Evolutionary conservation across 2,888 invertebrate genomes (phyloP).

Genomic region (Silvanus unidentatus): DNA sequence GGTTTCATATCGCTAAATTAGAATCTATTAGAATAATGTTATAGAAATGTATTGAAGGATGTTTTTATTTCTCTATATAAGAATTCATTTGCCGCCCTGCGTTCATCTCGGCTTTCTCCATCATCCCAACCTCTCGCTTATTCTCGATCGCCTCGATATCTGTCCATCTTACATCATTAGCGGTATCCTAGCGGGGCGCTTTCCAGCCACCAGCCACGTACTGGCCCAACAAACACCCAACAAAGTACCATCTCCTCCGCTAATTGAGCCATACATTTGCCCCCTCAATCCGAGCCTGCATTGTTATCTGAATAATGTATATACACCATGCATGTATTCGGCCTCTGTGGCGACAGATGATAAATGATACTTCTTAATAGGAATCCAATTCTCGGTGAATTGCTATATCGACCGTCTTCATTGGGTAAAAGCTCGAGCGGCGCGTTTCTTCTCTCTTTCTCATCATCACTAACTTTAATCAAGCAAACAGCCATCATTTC

Average conservation of each 20-base stretch:
- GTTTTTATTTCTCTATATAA: too few species aligned
- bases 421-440: slow-evolving; percentile 39
- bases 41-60: background rate
- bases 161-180: slow-evolving; percentile 37
- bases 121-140: too few species aligned
- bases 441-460: slow-evolving; percentile 27
- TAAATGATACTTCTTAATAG: slow-evolving; percentile 46
- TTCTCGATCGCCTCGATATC: slow-evolving; percentile 21
- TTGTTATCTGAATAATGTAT: background rate
- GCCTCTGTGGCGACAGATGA: slow-evolving; percentile 42
- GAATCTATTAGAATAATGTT: slow-evolving; percentile 33
- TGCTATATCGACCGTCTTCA: slow-evolving; percentile 41
- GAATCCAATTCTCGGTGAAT: slow-evolving; percentile 44
- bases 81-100: too few species aligned
- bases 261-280: background rate
- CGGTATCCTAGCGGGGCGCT: slow-evolving; percentile 35
- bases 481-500: slow-evolving; percentile 26
- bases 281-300: slow-evolving; percentile 1
- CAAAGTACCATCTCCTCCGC: background rate
- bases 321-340: slow-evolving; percentile 15
- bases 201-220: slow-evolving; percentile 23
- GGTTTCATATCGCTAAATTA: slow-evolving; percentile 35
- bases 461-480: slow-evolving; percentile 30
- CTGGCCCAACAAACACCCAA: background rate
- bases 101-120: slow-evolving; percentile 22